Evolutionary conservation across 2,113 vertebrate genomes (phyloP).

Genomic region (Brachionichthys hirsutus): DNA sequence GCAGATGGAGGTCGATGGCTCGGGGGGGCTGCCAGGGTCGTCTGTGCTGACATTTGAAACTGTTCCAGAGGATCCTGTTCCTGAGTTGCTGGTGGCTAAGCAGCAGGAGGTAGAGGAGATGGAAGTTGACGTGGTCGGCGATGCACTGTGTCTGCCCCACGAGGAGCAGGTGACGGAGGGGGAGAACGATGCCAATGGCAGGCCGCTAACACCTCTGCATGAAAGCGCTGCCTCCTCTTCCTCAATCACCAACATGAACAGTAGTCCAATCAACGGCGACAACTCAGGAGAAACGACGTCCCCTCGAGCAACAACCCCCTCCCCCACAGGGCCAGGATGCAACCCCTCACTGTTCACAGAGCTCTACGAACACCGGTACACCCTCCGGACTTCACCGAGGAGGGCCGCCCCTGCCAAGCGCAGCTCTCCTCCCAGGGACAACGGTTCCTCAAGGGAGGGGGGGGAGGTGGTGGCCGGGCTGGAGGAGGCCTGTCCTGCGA

Average conservation of each 20-base stretch:
- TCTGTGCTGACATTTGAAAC: constrained; percentile 21
- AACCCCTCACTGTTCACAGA: constrained; percentile 74
- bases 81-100: constrained; percentile 82
- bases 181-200: constrained; percentile 71
- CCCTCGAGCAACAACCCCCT: constrained; percentile 71
- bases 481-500: constrained; percentile 60
- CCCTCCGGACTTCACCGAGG: constrained; percentile 92
- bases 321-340: constrained; percentile 76
- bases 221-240: constrained; percentile 53
- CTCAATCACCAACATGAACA: constrained; percentile 44
- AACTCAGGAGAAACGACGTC: constrained; percentile 85
- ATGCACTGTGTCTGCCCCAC: constrained; percentile 80
- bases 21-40: constrained; percentile 52
- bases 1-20: constrained; percentile 75
- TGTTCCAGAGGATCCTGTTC: constrained; percentile 71
- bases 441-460: constrained; percentile 85
- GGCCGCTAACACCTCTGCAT: constrained; percentile 46
- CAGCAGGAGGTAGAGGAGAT: constrained; percentile 88
- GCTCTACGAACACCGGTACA: constrained; percentile 95
- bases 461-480: constrained; percentile 69
- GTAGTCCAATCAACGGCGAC: constrained; percentile 74
- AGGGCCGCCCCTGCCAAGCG: constrained; percentile 83
- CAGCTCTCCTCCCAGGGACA: constrained; percentile 87
- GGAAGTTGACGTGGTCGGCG: constrained; percentile 90
- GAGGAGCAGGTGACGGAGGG: constrained; percentile 83